A percentile compares a stretch with the other conserved stretches of the same genome.
Conservation (phyloP, 37 sponge, comb jelly and placozoan species). For the Haliclona indistincta region DNA sequence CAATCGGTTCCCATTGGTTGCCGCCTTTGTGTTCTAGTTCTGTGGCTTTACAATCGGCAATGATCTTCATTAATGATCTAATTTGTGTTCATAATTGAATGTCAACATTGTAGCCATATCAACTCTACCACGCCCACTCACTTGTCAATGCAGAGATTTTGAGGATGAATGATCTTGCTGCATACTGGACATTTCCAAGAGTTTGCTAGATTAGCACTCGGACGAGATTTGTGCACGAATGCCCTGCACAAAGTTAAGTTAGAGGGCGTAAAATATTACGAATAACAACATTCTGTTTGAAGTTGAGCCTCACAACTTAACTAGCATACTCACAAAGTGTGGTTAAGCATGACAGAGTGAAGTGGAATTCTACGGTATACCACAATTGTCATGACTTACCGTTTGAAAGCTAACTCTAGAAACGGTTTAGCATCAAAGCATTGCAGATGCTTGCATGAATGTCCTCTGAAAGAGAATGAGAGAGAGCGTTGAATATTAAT, state of each 20-base stretch:
- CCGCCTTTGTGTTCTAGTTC: conserved; percentile 56
- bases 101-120: background rate
- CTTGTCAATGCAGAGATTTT: conserved; percentile 79
- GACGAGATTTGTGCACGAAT: background rate
- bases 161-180: conserved; percentile 57
- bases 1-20: conserved; percentile 69
- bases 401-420: conserved; percentile 72
- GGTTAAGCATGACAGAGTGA: background rate
- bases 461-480: conserved; percentile 30
- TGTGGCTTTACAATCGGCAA: conserved; percentile 15
- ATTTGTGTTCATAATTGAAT: background rate
- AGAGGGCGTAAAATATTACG: conserved; percentile 58
- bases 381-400: background rate
- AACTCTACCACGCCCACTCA: conserved; percentile 13
- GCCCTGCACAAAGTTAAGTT: background rate
- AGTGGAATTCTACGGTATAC: too few species aligned
- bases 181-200: conserved; percentile 96
- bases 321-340: background rate
- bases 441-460: conserved; percentile 83
- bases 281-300: background rate
- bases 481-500: too few species aligned
- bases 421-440: conserved; percentile 94
- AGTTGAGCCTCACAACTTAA: background rate
- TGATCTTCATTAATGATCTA: conserved; percentile 71
- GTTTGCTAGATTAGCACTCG: conserved; percentile 32